A percentile compares a stretch with the other conserved stretches of the same genome.
Evolutionary conservation across 2,888 invertebrate genomes (phyloP).

Genomic region (Strigamia transsilvanica): DNA sequence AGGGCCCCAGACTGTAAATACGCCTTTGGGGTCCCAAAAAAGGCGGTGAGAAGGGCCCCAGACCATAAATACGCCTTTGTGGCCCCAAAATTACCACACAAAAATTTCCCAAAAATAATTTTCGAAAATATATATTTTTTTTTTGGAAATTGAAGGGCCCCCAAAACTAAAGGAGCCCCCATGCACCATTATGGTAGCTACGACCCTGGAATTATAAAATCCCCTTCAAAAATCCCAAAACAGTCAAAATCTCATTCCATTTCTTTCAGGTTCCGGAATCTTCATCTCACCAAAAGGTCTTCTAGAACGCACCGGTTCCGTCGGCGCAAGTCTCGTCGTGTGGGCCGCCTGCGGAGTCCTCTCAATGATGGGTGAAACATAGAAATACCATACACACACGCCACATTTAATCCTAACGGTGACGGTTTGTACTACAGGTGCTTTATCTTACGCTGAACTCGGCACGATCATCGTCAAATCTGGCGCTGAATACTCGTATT

Average conservation of each 20-base stretch:
- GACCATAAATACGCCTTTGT: no score
- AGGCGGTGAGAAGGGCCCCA: no score
- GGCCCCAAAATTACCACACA: no score
- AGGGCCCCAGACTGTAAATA: no score
- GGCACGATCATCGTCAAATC: conserved; percentile 96
- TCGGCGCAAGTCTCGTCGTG: conserved; percentile 92
- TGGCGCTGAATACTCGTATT: conserved; percentile 94
- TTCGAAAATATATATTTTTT: no score
- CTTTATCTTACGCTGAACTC: conserved; percentile 90
- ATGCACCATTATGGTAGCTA: no score
- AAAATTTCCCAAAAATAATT: no score
- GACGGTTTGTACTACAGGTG: conserved; percentile 70
- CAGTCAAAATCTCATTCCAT: background rate
- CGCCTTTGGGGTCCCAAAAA: no score
- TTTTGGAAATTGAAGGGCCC: no score
- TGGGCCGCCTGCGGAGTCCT: conserved; percentile 95
- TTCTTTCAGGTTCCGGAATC: conserved; percentile 86
- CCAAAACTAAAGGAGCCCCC: no score
- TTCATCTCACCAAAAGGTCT: conserved; percentile 98
- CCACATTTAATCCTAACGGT: background rate
- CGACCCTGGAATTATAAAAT: no score
- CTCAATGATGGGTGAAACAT: conserved; percentile 81
- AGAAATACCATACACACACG: background rate
- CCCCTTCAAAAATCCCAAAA: no score
- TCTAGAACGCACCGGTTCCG: conserved; percentile 74